Base-by-base conservation (phyloP, 2,888 invertebrate genomes). In the Phymatocera aterrima region DNA sequence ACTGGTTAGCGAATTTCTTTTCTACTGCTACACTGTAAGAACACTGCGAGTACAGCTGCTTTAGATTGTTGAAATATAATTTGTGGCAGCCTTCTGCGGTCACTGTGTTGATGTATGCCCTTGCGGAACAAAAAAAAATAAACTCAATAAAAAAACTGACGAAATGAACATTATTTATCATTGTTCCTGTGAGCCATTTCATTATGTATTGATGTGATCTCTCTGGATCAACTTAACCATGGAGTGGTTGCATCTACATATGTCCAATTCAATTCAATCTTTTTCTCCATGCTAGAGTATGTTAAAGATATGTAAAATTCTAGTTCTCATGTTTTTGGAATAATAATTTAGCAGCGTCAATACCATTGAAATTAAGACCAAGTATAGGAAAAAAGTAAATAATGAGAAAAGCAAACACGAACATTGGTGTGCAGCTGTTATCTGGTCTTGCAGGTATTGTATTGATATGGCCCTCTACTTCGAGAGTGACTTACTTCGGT, bases 21-120 rank as follows among this genome's bases (percentile, higher is more conserved):
- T 72, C 31, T 72, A 72, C 72, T 51, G 34, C 72, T 65, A 18
- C 51, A 51, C 51, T 51, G 34, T 51, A 34, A 15, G 34, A 72
- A 51, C n/a, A n/a, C 34, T 68, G 43, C 10, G 37, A 46, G 43
- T 68, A 46, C 40, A 37, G 18, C 43, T 48, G 72, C 51, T 48
- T 72, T 5, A 34, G 48, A 51, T 72, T 72, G 51, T 72, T 68
- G 28, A 51, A 48, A 48, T 51, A 72, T 51, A 72, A 18, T 72
- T 72, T 28, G 51, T 72, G 34, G 51, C 72, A 31, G 51, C 34
- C 51, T 18, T 72, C 51, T 18, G 72, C 34, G 51, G 72, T 72
- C 37, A 54, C 31, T 72, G 37, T 37, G 72, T 72, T 75, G 75
- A 57, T 75, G 75, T 75, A 75, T 60, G 57, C 24, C 57, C 43